A percentile compares a stretch with the other conserved stretches of the same genome.
These are phyloP conservation scores for Diadophis punctatus DNA, from an alignment of 2,113 vertebrate genomes.

Conservation along the genomic window DNA sequence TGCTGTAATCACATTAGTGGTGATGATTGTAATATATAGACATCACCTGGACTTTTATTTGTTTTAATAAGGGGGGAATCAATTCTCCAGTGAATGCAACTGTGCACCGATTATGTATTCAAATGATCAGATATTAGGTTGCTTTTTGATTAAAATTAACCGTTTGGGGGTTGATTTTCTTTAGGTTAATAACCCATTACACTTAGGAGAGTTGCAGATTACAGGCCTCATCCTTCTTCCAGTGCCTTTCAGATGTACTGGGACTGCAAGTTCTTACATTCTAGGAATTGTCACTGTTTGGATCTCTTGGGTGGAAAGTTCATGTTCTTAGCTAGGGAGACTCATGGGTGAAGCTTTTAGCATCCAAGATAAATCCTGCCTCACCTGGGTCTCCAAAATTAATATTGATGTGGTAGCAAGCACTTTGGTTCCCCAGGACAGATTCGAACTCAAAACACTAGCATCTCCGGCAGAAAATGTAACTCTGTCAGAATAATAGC, in stretches of 20 bases:
- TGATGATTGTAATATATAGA: slow-evolving; percentile 63
- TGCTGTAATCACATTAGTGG: slow-evolving; percentile 61
- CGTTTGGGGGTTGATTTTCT: slow-evolving; percentile 15
- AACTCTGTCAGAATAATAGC: background rate
- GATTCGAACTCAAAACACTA: background rate
- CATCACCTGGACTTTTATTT: slow-evolving; percentile 62
- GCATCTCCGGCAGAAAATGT: background rate
- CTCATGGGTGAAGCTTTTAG: background rate
- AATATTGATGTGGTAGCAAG: background rate
- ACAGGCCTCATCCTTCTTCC: background rate
- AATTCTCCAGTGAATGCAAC: slow-evolving; percentile 64
- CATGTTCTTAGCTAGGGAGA: background rate
- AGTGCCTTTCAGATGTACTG: background rate
- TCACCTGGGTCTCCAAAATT: background rate
- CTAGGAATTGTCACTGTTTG: background rate
- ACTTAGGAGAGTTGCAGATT: background rate
- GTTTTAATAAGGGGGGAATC: slow-evolving; percentile 59
- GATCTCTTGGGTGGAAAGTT: background rate
- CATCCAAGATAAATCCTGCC: background rate
- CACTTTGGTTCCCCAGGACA: background rate
- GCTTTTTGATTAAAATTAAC: slow-evolving; percentile 64
- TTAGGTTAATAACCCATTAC: background rate
- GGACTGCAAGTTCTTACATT: background rate
- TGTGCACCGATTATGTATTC: slow-evolving; percentile 60
- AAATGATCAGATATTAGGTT: slow-evolving; percentile 63